Conservation (phyloP, 2,797 vertebrate genomes). For the Valencia hispanica region DNA sequence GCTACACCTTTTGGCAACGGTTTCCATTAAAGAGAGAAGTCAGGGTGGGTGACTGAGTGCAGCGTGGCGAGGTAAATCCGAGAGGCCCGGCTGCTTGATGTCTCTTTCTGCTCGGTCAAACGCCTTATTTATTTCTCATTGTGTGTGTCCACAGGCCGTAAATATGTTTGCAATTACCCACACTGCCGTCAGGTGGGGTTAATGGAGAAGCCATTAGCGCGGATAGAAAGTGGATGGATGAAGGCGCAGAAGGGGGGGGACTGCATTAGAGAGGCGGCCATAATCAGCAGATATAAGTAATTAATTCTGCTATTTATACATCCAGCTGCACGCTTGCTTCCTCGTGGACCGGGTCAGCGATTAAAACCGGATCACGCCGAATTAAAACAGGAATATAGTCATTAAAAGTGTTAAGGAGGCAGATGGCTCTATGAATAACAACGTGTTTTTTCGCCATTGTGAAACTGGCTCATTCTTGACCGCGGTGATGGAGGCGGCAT, state of each 20-base stretch:
- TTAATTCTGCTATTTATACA: constrained; percentile 40
- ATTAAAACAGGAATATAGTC: background rate
- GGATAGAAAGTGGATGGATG: constrained; percentile 5
- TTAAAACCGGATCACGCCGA: constrained; percentile 16
- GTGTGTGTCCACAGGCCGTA: constrained; percentile 58
- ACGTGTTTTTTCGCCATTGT: too few species aligned
- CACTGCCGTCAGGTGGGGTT: constrained; percentile 67
- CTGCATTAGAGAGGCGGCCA: constrained; percentile 11
- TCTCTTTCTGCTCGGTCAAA: constrained; percentile 56
- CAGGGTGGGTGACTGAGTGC: constrained; percentile 10
- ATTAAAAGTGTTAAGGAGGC: background rate
- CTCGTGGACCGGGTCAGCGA: constrained; percentile 19
- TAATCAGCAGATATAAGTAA: constrained; percentile 34
- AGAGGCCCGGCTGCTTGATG: constrained; percentile 30
- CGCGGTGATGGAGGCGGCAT: too few species aligned
- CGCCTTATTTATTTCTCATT: constrained; percentile 60
- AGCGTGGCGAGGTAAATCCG: constrained; percentile 25
- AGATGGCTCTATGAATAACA: background rate
- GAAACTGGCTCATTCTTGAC: too few species aligned
- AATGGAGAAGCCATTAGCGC: constrained; percentile 63
- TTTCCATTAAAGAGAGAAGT: constrained; percentile 37
- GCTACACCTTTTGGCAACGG: constrained; percentile 28
- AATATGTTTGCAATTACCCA: constrained; percentile 63
- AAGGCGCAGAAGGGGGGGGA: background rate
- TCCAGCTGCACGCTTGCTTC: constrained; percentile 12